Evolutionary conservation across 2,797 vertebrate genomes (phyloP).

Genomic region (Galagoides demidoff): DNA sequence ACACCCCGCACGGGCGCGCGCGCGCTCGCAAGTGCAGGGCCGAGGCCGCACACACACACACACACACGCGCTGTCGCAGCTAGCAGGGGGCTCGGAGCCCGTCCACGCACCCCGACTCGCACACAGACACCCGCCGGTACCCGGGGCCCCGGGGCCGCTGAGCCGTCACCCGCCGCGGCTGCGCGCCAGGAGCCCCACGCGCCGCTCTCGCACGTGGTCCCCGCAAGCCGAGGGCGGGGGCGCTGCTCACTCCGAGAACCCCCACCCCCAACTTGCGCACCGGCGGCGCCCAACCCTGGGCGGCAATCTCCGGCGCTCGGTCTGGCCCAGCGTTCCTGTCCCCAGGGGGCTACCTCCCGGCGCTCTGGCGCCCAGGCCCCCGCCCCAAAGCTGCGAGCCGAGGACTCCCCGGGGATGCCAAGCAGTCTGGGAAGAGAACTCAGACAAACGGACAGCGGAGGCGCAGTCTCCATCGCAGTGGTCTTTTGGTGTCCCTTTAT

Average conservation of each 20-base stretch:
- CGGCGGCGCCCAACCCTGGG: not conserved
- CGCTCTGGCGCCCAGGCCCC: not conserved
- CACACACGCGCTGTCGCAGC: not conserved
- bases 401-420: not conserved
- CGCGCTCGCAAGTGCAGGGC: not conserved
- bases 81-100: not conserved
- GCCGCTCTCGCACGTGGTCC: constrained; percentile 20
- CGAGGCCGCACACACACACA: not conserved
- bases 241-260: not conserved
- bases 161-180: constrained; percentile 36
- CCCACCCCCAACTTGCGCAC: not conserved
- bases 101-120: not conserved
- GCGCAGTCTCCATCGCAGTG: constrained; percentile 60
- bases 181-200: constrained; percentile 48
- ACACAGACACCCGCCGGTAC: not conserved
- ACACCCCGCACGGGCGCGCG: constrained; percentile 46
- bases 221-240: not conserved
- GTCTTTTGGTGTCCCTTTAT: constrained; percentile 31
- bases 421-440: constrained; percentile 39
- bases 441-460: not conserved
- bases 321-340: not conserved
- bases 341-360: not conserved
- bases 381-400: not conserved
- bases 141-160: not conserved
- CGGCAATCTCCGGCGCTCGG: not conserved